phyloP scores from a whole-genome alignment of 1,140 invertebrate genomes.

The Condylostylus longicornis region DNA sequence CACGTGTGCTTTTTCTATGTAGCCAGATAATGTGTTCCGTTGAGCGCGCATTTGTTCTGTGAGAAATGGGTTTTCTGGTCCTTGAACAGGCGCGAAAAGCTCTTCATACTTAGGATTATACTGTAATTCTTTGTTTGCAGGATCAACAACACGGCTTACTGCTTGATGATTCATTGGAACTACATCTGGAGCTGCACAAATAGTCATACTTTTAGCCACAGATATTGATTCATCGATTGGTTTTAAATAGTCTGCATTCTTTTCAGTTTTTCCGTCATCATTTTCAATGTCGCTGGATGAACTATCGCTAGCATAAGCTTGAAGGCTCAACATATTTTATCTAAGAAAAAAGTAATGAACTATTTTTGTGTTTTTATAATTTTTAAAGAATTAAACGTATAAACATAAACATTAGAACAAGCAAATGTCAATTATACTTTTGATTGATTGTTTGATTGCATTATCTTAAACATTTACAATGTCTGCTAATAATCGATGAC shows the following conservation, averaged over 20 bases:
- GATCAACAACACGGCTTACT: constrained; percentile 48
- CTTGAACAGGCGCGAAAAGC: constrained; percentile 79
- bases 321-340: too few species aligned
- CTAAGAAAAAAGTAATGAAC: too few species aligned
- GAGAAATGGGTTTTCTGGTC: constrained; percentile 82
- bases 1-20: constrained; percentile 87
- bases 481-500: too few species aligned
- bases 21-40: constrained; percentile 89
- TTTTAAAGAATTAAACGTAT: too few species aligned
- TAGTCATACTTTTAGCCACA: constrained; percentile 40
- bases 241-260: constrained; percentile 36
- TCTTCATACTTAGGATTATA: constrained; percentile 95
- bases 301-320: too few species aligned
- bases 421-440: too few species aligned
- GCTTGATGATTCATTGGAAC: constrained; percentile 48
- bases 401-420: too few species aligned
- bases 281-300: too few species aligned
- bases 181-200: constrained; percentile 67
- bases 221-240: constrained; percentile 29
- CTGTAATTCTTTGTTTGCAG: constrained; percentile 60
- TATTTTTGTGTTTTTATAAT: too few species aligned
- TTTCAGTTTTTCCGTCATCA: neutral
- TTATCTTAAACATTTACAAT: too few species aligned
- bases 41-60: constrained; percentile 72
- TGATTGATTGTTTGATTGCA: too few species aligned